Conservation (phyloP, 2,888 invertebrate species). For the Scelioninae gen. 1 region DNA sequence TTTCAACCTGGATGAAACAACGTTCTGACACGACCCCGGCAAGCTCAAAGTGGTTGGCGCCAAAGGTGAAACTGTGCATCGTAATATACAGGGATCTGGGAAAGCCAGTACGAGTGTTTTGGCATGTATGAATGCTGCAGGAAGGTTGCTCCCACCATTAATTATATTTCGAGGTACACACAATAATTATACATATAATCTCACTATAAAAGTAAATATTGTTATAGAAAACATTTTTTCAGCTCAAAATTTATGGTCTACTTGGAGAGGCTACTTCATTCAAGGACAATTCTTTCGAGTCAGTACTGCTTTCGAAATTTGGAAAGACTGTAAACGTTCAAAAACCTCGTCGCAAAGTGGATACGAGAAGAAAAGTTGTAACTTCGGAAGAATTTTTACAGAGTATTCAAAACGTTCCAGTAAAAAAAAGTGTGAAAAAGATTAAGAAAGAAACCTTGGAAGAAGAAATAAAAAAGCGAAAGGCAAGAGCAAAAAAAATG, state of each 20-base stretch:
- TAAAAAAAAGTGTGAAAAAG: not conserved
- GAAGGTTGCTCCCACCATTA: conserved; percentile 26
- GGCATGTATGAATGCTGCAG: conserved; percentile 46
- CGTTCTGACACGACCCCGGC: conserved; percentile 29
- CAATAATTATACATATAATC: conserved; percentile 1
- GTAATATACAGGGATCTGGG: conserved; percentile 24
- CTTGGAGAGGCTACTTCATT: conserved; percentile 14
- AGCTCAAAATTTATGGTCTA: conserved; percentile 24
- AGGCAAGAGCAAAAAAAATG: conserved; percentile 5
- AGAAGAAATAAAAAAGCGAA: not conserved
- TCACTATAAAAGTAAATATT: not conserved
- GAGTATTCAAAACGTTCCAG: not conserved
- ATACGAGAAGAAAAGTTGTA: conserved; percentile 6
- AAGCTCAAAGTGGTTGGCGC: conserved; percentile 29
- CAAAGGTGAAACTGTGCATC: conserved; percentile 23
- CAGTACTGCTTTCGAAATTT: conserved; percentile 21
- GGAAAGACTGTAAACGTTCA: not conserved
- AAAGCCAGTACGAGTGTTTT: conserved; percentile 29
- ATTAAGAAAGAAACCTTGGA: not conserved
- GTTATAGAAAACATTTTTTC: conserved; percentile 1
- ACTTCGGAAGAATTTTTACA: not conserved
- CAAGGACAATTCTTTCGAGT: conserved; percentile 24
- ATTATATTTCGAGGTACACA: conserved; percentile 43
- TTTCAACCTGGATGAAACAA: conserved; percentile 46
- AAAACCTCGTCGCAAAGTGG: conserved; percentile 35